These are phyloP conservation scores for Gonioctena quinquepunctata DNA, from an alignment of 1,140 invertebrate genomes.

Conservation along the genomic window DNA sequence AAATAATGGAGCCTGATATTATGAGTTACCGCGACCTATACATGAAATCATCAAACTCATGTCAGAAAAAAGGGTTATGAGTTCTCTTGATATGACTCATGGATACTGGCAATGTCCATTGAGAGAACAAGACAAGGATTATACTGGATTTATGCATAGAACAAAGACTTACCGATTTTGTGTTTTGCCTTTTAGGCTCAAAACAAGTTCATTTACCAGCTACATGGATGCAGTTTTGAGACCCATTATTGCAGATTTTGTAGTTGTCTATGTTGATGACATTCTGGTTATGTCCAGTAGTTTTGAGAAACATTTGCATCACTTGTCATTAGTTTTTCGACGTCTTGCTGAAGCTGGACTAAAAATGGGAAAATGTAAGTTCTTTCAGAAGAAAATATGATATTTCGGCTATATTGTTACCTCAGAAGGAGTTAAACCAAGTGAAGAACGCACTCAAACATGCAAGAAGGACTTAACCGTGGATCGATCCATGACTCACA, in stretches of 20 bases:
- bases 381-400: neutral
- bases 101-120: neutral
- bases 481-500: too few species aligned
- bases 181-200: neutral
- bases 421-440: neutral
- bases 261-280: neutral
- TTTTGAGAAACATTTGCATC: conserved; percentile 12
- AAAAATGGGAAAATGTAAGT: conserved; percentile 5
- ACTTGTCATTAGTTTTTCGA: conserved; percentile 4
- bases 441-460: too few species aligned
- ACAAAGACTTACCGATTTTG: conserved; percentile 1
- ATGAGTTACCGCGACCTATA: neutral
- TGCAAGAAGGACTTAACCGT: too few species aligned
- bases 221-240: neutral
- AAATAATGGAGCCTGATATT: neutral
- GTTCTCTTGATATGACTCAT: neutral
- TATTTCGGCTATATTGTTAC: conserved; percentile 1
- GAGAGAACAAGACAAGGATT: neutral
- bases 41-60: neutral
- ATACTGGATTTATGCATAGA: neutral
- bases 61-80: neutral
- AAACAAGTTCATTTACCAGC: neutral
- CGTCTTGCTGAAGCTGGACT: conserved; percentile 4
- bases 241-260: neutral
- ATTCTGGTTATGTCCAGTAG: neutral